A percentile compares a stretch with the other conserved stretches of the same genome.
Conservation (phyloP, 2,113 vertebrate species). For the Epinephelus lanceolatus region DNA sequence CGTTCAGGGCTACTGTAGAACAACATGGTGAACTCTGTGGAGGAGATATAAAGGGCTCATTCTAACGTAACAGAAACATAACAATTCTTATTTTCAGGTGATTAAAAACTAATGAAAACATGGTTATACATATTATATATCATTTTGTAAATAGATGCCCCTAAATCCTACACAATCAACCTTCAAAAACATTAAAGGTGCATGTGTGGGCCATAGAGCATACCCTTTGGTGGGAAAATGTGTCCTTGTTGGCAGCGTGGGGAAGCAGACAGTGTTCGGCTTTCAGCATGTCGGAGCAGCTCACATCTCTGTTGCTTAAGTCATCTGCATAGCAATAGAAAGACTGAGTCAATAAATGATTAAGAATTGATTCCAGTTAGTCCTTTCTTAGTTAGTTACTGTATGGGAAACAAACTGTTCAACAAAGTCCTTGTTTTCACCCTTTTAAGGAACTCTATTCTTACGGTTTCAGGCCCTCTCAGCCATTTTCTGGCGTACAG, state of each 20-base stretch:
- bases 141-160: too few species aligned
- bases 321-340: conserved; percentile 72
- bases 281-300: conserved; percentile 67
- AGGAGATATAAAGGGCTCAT: too few species aligned
- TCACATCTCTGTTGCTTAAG: conserved; percentile 66
- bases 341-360: conserved; percentile 41
- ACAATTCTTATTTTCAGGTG: too few species aligned
- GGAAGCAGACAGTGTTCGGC: conserved; percentile 60
- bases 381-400: conserved; percentile 1
- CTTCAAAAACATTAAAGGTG: conserved; percentile 42
- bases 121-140: too few species aligned
- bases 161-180: not conserved
- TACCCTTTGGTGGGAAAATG: conserved; percentile 71
- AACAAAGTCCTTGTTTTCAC: conserved; percentile 6
- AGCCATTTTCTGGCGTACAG: conserved; percentile 8
- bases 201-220: conserved; percentile 23
- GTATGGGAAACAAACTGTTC: conserved; percentile 37
- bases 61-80: too few species aligned
- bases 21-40: too few species aligned
- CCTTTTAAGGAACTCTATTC: conserved; percentile 29
- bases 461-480: conserved; percentile 1
- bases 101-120: too few species aligned
- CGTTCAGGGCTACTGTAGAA: too few species aligned
- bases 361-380: conserved; percentile 22
- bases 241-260: conserved; percentile 66